Percentiles rank a stretch among this genome's conserved stretches.
Conservation (phyloP, 1,140 invertebrate species). For the Panagrolaimus sp. region DNA sequence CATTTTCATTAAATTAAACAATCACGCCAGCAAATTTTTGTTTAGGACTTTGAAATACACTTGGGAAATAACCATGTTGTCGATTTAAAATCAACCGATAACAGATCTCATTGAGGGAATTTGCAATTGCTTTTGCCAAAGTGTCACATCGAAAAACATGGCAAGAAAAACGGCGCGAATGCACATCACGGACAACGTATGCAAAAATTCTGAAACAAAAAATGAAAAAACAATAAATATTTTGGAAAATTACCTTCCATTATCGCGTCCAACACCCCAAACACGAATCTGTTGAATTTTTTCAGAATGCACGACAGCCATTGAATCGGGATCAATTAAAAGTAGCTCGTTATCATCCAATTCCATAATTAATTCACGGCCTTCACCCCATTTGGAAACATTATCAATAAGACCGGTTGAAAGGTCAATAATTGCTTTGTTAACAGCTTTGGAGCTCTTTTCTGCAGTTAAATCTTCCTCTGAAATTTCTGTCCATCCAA, state of each 20-base stretch:
- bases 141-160: constrained; percentile 93
- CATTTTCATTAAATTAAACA: too few relatives aligned
- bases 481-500: constrained; percentile 86
- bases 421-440: constrained; percentile 90
- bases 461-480: constrained; percentile 89
- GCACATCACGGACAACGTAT: constrained; percentile 85
- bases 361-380: constrained; percentile 91
- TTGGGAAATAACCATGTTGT: too few relatives aligned
- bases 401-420: constrained; percentile 81
- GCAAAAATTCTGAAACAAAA: constrained; percentile 79
- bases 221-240: constrained; percentile 20
- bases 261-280: constrained; percentile 91
- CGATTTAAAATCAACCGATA: constrained; percentile 93
- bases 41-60: too few relatives aligned
- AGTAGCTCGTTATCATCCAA: constrained; percentile 81
- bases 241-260: constrained; percentile 83
- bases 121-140: constrained; percentile 85
- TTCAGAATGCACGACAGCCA: constrained; percentile 82
- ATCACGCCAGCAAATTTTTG: too few relatives aligned
- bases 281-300: constrained; percentile 91
- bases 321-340: constrained; percentile 80
- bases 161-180: constrained; percentile 81
- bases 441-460: constrained; percentile 84
- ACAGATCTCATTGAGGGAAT: constrained; percentile 84
- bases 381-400: constrained; percentile 86